Base-by-base conservation (phyloP, 1,140 invertebrate genomes). In the Drosophila nikananu region DNA sequence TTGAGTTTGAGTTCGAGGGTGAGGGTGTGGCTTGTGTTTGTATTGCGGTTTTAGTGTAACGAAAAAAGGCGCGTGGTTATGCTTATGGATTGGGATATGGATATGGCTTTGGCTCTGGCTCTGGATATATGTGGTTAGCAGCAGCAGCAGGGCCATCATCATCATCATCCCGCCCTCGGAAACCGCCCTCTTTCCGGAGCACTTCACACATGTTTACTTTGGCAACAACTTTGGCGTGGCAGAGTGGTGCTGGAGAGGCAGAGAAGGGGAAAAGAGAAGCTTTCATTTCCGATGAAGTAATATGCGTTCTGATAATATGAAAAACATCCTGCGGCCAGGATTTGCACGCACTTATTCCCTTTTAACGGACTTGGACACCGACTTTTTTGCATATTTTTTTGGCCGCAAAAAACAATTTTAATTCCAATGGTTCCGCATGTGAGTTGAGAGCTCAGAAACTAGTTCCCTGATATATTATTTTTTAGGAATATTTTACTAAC, bases 321-420 rank as follows among this genome's bases (percentile, higher is more conserved):
- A 90, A 90, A 90, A 90, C 68, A 90, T 67, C 86, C 86, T 52
- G 65, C 61, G 86, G 86, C 79, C 76, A 75, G 86, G 86, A 90
- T 90, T 91, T 90, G 68, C 86, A 90, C 86, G 82, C 86, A 91
- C 86, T 86, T 90, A 90, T 90, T 89, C 86, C 86, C 81, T 89
- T 89, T 90, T 91, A 90, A 90, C 90, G 86, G 86, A 86, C 86
- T 84, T 67, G 77, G 51, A 60, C 44, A 57, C 46, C 77, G 63
- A 42, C 44, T 68, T 61, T 57, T 58, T 77, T 52, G 62, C 46
- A 81, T 41, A 65, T 65, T 58, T 78, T 77, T 68, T 41, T 41
- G 32, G 23, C 21, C 49, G 44, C 72, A 70, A 52, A 37, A 52
- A 32, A n/a, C 8, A 10, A 44, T 42, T 55, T 51, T 70, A 49